Percentiles rank a stretch among this genome's conserved stretches.
phyloP scores from a whole-genome alignment of 2,888 invertebrate genomes.

The Elgonia sp. region DNA sequence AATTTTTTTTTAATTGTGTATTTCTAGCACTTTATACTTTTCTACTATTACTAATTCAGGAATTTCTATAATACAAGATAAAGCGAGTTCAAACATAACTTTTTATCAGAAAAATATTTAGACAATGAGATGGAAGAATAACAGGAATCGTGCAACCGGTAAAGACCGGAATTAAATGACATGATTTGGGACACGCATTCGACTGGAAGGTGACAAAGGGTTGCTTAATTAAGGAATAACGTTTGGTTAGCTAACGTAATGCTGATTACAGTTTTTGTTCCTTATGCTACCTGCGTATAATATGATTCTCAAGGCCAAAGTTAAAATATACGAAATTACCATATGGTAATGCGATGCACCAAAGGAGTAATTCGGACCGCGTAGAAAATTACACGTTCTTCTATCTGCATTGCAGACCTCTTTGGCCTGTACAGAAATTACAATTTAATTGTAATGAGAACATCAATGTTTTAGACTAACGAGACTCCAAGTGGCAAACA shows the following conservation, averaged over 20 bases:
- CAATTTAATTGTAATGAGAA: slow-evolving; percentile 70
- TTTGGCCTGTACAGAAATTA: slow-evolving; percentile 62
- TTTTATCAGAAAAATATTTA: not conserved
- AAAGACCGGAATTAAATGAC: not conserved
- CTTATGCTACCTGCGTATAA: slow-evolving; percentile 27
- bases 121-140: not conserved
- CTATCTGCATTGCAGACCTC: slow-evolving; percentile 76
- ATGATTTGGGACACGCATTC: not conserved
- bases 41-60: too few relatives aligned
- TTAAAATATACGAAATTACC: slow-evolving; percentile 78
- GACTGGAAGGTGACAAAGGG: slow-evolving; percentile 20
- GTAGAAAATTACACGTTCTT: slow-evolving; percentile 80
- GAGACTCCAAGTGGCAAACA: slow-evolving; percentile 52
- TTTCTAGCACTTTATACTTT: too few relatives aligned
- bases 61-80: too few relatives aligned
- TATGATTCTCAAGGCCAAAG: slow-evolving; percentile 66
- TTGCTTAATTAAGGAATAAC: slow-evolving; percentile 46
- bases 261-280: slow-evolving; percentile 48
- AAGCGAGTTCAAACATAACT: too few relatives aligned
- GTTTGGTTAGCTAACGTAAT: slow-evolving; percentile 41
- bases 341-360: slow-evolving; percentile 81
- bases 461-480: slow-evolving; percentile 65
- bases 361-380: slow-evolving; percentile 80
- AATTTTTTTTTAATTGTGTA: too few relatives aligned
- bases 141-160: not conserved